Evolutionary conservation across 2,888 invertebrate species (phyloP).

Genomic region (Furcula furcula): DNA sequence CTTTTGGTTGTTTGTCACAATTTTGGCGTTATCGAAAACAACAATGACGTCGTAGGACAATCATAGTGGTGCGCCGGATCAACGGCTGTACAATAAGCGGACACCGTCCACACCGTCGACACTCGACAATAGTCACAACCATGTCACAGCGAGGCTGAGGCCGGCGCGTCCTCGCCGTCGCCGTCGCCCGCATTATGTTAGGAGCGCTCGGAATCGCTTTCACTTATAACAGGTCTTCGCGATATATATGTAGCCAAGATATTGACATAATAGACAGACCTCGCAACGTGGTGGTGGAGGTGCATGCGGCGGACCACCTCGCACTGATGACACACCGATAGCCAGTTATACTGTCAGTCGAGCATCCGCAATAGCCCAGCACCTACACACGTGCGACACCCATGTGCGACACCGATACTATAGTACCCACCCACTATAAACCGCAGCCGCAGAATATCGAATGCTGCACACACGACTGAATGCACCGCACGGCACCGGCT

Average conservation of each 20-base stretch:
- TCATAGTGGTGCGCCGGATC: constrained; percentile 39
- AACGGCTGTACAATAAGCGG: not conserved
- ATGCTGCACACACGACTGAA: too few species aligned
- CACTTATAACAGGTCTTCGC: not conserved
- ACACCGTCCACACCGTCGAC: not conserved
- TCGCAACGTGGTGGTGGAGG: not conserved
- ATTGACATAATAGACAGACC: not conserved
- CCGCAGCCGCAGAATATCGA: too few species aligned
- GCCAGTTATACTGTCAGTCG: too few species aligned
- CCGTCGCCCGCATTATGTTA: not conserved
- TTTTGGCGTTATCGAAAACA: too few species aligned
- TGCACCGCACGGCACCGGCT: too few species aligned
- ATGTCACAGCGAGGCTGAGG: not conserved
- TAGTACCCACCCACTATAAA: too few species aligned
- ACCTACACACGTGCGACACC: too few species aligned
- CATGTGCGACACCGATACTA: too few species aligned
- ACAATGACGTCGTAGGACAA: constrained; percentile 76
- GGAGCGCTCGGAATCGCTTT: not conserved
- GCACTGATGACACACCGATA: too few species aligned
- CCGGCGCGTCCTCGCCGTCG: not conserved
- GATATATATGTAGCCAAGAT: not conserved
- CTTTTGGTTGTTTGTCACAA: too few species aligned
- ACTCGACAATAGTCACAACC: not conserved
- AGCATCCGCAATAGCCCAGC: too few species aligned
- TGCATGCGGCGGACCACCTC: too few species aligned